Conservation (phyloP, 2,888 invertebrate genomes). For the Hoplodrina ambigua region DNA sequence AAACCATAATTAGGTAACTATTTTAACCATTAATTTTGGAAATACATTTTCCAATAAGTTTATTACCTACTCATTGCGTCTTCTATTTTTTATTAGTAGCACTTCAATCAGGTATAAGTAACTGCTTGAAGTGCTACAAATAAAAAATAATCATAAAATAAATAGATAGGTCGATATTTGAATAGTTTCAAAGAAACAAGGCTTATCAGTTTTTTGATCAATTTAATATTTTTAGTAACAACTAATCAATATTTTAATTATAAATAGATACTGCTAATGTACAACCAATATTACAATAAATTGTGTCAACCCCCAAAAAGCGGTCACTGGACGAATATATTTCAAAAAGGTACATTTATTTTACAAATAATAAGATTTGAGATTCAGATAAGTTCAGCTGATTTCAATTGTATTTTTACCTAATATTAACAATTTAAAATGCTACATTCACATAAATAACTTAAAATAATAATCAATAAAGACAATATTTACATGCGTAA, state of each 20-base stretch:
- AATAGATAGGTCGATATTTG: neutral
- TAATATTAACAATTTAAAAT: conserved; percentile 83
- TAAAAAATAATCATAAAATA: neutral
- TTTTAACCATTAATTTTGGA: conserved; percentile 5
- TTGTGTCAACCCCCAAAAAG: conserved; percentile 80
- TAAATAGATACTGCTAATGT: conserved; percentile 89
- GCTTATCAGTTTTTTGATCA: conserved; percentile 77
- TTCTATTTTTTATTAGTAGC: neutral
- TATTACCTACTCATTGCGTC: neutral
- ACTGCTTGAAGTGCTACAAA: neutral
- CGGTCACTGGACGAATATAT: conserved; percentile 87
- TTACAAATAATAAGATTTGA: conserved; percentile 84
- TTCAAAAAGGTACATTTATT: conserved; percentile 84
- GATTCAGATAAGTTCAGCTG: conserved; percentile 89
- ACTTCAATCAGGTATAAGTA: neutral
- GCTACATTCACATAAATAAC: conserved; percentile 89
- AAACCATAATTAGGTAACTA: conserved; percentile 10
- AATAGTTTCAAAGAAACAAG: conserved; percentile 61
- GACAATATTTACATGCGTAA: conserved; percentile 86
- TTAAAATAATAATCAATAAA: conserved; percentile 79
- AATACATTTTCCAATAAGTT: neutral
- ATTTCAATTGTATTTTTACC: conserved; percentile 84
- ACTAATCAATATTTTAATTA: conserved; percentile 90
- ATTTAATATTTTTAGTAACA: conserved; percentile 90
- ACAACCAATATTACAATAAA: conserved; percentile 85